Base-by-base conservation (phyloP, 2,888 invertebrate species). In the Andrena minutula region DNA sequence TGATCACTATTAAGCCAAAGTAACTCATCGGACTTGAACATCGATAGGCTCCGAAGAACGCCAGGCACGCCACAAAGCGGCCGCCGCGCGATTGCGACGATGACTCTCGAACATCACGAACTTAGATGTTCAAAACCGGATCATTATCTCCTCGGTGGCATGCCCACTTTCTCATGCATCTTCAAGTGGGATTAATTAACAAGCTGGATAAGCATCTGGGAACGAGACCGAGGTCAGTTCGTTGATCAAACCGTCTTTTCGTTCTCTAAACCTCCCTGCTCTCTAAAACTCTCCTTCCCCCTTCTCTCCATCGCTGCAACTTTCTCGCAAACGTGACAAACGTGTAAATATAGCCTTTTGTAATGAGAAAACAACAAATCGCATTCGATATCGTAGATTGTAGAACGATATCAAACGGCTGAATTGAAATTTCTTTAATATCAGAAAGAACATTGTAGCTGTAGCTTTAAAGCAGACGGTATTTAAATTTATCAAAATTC, bases 101-200 rank as follows among this genome's bases (percentile, higher is more conserved):
- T 87, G 85, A 87, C 83, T 79, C 56, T 84, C 78, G 63, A 86
- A 83, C 86, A 89, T 86, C 71, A 83, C 68, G 64, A 75, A 85
- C 79, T 77, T 88, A 82, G 80, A 80, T 79, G 60, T 66, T 75
- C 78, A 66, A 88, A 88, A 89, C 88, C 90, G 89, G 90, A 90
- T 90, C 82, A 83, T 85, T 90, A 88, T 85, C 88, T 85, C 73
- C 75, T 63, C 69, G 68, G 56, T 70, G 83, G 82, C 85, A 83
- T 80, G 82, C 82, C 82, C 82, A 82, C 85, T 87, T 88, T 86
- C 88, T 86, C 88, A 65, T 85, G 86, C 72, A 85, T 85, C 87
- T 86, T 86, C 70, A 76, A 80, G 66, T 83, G 58, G 73, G 76
- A 82, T 81, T 83, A 83, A 83, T 83, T 81, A 81, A 73, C 82